Percentiles rank a stretch among this genome's conserved stretches.
Conservation (phyloP, 2,113 vertebrate genomes). For the Sphyrna mokarran region DNA sequence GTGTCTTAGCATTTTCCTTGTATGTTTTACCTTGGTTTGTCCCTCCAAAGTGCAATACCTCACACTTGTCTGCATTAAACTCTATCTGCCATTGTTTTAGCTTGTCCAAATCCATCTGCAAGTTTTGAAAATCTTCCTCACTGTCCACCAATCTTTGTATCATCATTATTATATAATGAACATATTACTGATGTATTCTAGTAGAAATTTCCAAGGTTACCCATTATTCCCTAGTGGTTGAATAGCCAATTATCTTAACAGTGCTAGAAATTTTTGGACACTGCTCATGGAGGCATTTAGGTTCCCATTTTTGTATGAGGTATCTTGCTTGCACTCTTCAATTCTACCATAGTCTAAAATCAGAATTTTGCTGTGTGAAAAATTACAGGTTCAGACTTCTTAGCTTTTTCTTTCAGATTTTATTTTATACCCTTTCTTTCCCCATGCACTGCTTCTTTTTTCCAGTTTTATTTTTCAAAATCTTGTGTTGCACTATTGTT, state of each 20-base stretch:
- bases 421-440: neutral
- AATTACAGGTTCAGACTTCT: neutral
- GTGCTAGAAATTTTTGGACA: neutral
- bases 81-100: no score
- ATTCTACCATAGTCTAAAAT: neutral
- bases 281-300: neutral
- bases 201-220: neutral
- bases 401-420: no score
- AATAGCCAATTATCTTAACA: neutral
- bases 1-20: no score
- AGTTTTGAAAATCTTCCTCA: no score
- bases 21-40: no score
- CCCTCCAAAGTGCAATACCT: no score
- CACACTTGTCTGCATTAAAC: no score
- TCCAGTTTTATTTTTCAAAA: neutral
- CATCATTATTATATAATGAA: no score
- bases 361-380: neutral
- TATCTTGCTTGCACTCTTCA: neutral
- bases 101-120: no score
- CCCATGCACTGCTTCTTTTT: neutral
- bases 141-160: no score
- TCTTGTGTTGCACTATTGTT: neutral
- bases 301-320: neutral
- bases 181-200: neutral
- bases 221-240: neutral